Evolutionary conservation across 2,113 vertebrate species (phyloP).

Genomic region (Hucho hucho): DNA sequence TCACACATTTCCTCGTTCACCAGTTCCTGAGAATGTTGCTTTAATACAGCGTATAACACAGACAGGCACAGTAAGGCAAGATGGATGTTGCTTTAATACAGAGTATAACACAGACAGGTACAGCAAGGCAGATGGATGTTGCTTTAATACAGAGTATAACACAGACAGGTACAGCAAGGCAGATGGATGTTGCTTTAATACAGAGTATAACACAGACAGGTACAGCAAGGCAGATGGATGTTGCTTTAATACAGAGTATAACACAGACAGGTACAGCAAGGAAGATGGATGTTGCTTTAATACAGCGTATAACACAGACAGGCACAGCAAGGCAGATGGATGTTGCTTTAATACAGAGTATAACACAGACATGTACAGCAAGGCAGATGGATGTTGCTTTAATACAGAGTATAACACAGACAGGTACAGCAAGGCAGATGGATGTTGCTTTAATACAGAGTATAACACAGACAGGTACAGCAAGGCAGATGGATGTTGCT

Average conservation of each 20-base stretch:
- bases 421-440: slow-evolving; percentile 20
- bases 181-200: slow-evolving; percentile 57
- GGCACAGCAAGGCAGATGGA: slow-evolving; percentile 20
- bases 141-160: slow-evolving; percentile 23
- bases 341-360: slow-evolving; percentile 16
- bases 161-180: slow-evolving; percentile 24
- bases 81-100: slow-evolving; percentile 61
- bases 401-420: slow-evolving; percentile 79
- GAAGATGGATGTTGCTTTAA: slow-evolving; percentile 61
- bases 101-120: slow-evolving; percentile 74
- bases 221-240: slow-evolving; percentile 18
- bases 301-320: slow-evolving; percentile 76
- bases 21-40: slow-evolving; percentile 47
- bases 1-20: slow-evolving; percentile 66
- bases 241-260: slow-evolving; percentile 20
- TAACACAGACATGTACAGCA: slow-evolving; percentile 42
- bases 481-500: no score
- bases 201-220: slow-evolving; percentile 74
- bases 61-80: slow-evolving; percentile 22
- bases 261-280: slow-evolving; percentile 36
- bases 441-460: slow-evolving; percentile 17
- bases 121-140: slow-evolving; percentile 11
- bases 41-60: slow-evolving; percentile 24
- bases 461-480: slow-evolving; percentile 35
- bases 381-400: slow-evolving; percentile 48